Evolutionary conservation across 2,113 vertebrate species (phyloP), one percentile per base, ranked within the genome.

Genomic region (Istiophorus platypterus): DNA sequence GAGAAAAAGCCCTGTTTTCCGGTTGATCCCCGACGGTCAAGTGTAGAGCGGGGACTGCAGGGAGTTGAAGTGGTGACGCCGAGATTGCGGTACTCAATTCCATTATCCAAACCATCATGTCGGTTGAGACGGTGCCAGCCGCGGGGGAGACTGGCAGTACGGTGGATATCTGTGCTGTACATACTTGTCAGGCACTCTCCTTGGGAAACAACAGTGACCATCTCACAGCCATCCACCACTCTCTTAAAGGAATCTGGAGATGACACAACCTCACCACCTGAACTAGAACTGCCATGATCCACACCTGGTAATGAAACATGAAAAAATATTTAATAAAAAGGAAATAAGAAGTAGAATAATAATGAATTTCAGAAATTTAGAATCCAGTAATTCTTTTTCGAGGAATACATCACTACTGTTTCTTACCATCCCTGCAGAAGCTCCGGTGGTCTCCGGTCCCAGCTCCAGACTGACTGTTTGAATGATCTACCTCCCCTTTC

Each of bases 151-250:
- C 96, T 98, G 70, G 95, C 93, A 0, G 93, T 96, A 65, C 95
- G 96, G 18, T 96, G 88, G 82, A 93, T 84, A 0, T 95, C 96
- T 78, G 72, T 85, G 64, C 93, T 92, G 84, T 95, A 95, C 80
- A 93, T 26, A 0, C 95, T 93, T 54, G 92, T 95, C 72, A 96
- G 91, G 59, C 82, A 86, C 26, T 92, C 91, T 78, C 90, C 91
- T 64, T 94, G 88, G 29, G 80, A 0, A 0, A 93, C 89, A 6
- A 90, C 72, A 34, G 78, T 47, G 0, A 92, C 78, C 93, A 96
- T 95, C 91, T 99, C 98, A 85, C 97, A 98, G 18, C 98, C 97
- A 62, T 99, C 97, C 63, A 96, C 96, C 0, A 98, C 94, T 74
- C 97, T 95, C 84, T 94, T 96, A 13, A 94, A 88, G 58, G 69